These are phyloP conservation scores for Rhincodon typus DNA, from an alignment of 2,797 vertebrate species.

Conservation along the genomic window DNA sequence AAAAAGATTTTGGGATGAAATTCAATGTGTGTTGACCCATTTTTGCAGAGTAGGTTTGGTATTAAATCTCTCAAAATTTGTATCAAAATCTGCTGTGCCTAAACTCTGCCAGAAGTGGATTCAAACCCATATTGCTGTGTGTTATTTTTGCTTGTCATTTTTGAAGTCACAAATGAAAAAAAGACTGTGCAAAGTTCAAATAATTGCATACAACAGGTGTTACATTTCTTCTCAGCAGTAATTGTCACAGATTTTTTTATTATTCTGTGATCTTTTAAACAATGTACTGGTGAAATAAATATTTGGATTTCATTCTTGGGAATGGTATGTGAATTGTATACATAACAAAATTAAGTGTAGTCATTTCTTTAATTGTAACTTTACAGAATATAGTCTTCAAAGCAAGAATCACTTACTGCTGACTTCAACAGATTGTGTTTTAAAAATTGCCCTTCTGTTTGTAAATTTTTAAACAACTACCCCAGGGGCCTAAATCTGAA, in stretches of 20 bases:
- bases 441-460: neutral
- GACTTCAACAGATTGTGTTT: conserved; percentile 17
- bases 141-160: neutral
- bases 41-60: neutral
- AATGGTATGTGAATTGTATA: neutral
- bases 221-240: neutral
- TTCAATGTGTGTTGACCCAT: neutral
- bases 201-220: neutral
- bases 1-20: neutral
- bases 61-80: neutral
- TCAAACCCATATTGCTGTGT: neutral
- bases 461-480: conserved; percentile 5
- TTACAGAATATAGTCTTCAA: conserved; percentile 12
- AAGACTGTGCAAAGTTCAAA: neutral
- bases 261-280: neutral
- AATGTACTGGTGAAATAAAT: neutral
- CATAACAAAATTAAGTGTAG: neutral
- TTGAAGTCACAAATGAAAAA: neutral
- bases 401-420: neutral
- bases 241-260: neutral
- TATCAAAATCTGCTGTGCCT: neutral
- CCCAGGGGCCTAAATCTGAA: neutral
- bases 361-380: neutral
- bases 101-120: neutral
- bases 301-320: neutral